Percentiles rank a stretch among this genome's conserved stretches.
Conservation (phyloP, 2,797 vertebrate genomes). For the Tolypeutes matacus region DNA sequence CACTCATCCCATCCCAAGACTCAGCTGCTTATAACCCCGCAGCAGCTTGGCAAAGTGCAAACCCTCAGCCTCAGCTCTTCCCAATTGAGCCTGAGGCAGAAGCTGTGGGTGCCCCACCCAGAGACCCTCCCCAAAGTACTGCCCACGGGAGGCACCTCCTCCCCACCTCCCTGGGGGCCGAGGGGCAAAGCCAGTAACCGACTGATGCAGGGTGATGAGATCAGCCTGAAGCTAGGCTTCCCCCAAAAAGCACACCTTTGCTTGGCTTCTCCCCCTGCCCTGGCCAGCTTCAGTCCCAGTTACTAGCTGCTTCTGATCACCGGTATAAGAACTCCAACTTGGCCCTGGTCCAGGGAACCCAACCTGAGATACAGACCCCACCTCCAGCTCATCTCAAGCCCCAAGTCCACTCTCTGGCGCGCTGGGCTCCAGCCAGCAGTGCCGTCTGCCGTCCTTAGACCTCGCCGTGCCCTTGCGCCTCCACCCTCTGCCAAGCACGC, state of each 20-base stretch:
- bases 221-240: neutral
- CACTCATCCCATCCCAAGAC: accelerated
- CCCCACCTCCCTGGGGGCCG: neutral
- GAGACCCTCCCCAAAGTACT: neutral
- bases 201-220: no score
- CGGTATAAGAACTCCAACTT: neutral
- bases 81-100: neutral
- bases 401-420: accelerated
- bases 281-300: neutral
- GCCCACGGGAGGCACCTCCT: accelerated
- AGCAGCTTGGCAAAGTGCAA: neutral
- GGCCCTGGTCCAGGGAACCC: neutral
- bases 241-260: neutral
- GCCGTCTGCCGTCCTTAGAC: neutral
- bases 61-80: neutral
- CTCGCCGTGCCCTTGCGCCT: accelerated
- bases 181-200: neutral
- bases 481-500: neutral
- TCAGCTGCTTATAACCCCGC: neutral
- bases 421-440: neutral
- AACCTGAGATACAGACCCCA: neutral
- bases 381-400: neutral
- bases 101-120: no score
- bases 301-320: neutral
- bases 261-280: neutral